Evolutionary conservation across 2,113 vertebrate species (phyloP).

Genomic region (Caracal caracal): DNA sequence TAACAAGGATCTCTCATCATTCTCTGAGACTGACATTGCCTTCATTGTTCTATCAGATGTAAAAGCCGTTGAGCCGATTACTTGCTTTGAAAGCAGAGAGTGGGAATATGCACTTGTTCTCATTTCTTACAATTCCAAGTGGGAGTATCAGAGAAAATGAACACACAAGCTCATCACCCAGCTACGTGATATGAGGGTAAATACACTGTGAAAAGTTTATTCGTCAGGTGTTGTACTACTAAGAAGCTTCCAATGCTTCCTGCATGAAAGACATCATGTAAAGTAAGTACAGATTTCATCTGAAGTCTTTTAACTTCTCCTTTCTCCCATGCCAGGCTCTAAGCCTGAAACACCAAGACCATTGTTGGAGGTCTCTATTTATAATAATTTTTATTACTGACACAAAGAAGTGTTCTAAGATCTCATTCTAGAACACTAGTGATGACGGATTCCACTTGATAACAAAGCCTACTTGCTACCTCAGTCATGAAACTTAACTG

Average conservation of each 20-base stretch:
- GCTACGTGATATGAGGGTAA: background rate
- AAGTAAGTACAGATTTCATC: background rate
- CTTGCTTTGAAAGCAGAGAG: conserved; percentile 50
- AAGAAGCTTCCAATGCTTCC: background rate
- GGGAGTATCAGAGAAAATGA: conserved; percentile 51
- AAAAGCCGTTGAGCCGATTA: background rate
- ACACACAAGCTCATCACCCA: background rate
- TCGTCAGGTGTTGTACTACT: background rate
- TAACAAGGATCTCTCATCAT: background rate
- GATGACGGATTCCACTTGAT: background rate
- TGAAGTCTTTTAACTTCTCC: conserved; percentile 26
- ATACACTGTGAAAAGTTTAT: background rate
- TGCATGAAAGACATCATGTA: background rate
- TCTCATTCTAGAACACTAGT: background rate
- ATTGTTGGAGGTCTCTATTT: conserved; percentile 39
- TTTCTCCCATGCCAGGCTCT: background rate
- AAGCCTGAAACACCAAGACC: background rate
- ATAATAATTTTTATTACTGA: conserved; percentile 24
- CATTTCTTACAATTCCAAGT: conserved; percentile 48
- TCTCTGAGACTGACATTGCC: conserved; percentile 15
- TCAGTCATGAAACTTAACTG: background rate
- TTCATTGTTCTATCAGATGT: conserved; percentile 38
- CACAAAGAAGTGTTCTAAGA: background rate
- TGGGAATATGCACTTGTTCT: conserved; percentile 35
- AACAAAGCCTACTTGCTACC: background rate